A percentile compares a stretch with the other conserved stretches of the same genome.
Conservation (phyloP, 2,113 vertebrate genomes). For the Synodontis membranacea region DNA sequence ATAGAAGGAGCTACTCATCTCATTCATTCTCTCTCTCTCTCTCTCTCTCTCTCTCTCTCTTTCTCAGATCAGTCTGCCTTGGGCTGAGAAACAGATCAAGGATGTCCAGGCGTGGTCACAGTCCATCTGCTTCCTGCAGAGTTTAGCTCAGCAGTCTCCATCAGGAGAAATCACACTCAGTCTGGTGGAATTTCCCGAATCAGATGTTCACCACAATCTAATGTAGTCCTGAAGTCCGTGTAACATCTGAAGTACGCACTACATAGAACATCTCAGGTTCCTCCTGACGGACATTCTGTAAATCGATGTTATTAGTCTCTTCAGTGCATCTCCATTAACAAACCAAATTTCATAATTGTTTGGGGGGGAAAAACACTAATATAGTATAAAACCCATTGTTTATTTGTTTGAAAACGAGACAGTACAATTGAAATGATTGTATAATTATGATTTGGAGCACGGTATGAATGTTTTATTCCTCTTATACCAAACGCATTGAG, state of each 20-base stretch:
- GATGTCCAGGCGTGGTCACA: conserved; percentile 53
- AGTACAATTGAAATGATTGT: background rate
- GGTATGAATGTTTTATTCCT: background rate
- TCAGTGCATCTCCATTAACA: background rate
- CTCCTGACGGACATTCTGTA: background rate
- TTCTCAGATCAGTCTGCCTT: conserved; percentile 67
- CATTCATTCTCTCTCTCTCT: background rate
- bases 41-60: background rate
- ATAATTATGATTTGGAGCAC: background rate
- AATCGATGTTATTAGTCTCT: background rate
- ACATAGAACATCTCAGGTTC: background rate
- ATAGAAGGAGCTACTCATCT: background rate
- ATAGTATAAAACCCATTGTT: background rate
- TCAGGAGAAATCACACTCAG: conserved; percentile 72
- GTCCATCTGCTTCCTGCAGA: conserved; percentile 64
- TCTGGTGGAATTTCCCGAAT: conserved; percentile 60
- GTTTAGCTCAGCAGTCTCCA: conserved; percentile 68
- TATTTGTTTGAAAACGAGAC: background rate
- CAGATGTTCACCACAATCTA: background rate
- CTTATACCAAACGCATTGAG: background rate
- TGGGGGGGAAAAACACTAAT: conserved; percentile 38
- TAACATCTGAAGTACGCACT: background rate
- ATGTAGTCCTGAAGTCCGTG: background rate
- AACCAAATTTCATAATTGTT: background rate
- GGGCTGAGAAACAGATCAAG: conserved; percentile 68